These are phyloP conservation scores for Myiopsitta monachus DNA, from an alignment of 2,113 vertebrate species.

Conservation along the genomic window DNA sequence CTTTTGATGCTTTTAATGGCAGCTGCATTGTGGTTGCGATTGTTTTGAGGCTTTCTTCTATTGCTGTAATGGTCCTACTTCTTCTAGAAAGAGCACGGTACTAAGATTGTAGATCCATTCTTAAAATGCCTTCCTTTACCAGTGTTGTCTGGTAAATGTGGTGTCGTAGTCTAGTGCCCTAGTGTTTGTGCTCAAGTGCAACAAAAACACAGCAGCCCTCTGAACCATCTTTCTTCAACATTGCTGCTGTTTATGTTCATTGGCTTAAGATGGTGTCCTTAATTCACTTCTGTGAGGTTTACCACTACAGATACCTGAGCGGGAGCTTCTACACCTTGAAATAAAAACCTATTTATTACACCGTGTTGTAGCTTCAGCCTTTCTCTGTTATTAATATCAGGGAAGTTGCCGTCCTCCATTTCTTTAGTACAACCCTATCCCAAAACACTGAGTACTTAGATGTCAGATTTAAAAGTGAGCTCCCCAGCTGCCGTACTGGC, in stretches of 20 bases:
- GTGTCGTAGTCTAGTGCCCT: background rate
- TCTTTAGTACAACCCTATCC: background rate
- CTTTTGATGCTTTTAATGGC: background rate
- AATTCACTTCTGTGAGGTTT: background rate
- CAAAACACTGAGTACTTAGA: background rate
- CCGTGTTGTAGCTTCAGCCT: background rate
- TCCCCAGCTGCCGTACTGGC: background rate
- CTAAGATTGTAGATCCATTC: background rate
- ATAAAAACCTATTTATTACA: background rate
- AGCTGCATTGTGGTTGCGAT: background rate
- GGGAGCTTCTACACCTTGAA: background rate
- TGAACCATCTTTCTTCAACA: background rate
- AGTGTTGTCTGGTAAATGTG: background rate
- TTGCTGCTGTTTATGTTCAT: background rate
- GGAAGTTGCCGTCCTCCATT: background rate
- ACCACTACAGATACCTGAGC: background rate
- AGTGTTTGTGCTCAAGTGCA: background rate
- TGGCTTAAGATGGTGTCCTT: background rate
- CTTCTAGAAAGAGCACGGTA: background rate
- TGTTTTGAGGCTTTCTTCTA: background rate
- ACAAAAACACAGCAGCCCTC: background rate
- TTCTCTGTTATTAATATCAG: background rate
- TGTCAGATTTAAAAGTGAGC: background rate
- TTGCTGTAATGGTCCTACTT: background rate
- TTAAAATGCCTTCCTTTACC: background rate